Percentiles rank a stretch among this genome's conserved stretches.
phyloP scores from a whole-genome alignment of 1,140 invertebrate species.

The Listronotus bonariensis region DNA sequence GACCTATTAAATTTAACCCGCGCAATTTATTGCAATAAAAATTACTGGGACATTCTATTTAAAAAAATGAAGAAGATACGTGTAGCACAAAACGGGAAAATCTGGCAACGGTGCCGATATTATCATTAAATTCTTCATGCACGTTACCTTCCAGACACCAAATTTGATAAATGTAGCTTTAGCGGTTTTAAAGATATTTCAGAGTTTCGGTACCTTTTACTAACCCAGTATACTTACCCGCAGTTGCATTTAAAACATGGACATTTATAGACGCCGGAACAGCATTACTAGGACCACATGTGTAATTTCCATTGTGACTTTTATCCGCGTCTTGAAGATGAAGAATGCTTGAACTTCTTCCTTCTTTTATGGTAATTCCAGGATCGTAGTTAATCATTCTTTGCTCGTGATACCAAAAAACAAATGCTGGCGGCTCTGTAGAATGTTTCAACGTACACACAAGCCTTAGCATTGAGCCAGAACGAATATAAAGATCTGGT shows the following conservation, averaged over 20 bases:
- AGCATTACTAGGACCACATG: slow-evolving; percentile 72
- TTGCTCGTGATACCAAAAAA: slow-evolving; percentile 79
- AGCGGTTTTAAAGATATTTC: no score
- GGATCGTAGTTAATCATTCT: slow-evolving; percentile 76
- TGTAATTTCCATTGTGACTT: slow-evolving; percentile 69
- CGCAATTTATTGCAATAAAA: no score
- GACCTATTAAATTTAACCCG: no score
- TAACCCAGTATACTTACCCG: slow-evolving; percentile 47
- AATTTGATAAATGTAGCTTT: no score
- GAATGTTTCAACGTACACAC: slow-evolving; percentile 73
- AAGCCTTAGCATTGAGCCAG: slow-evolving; percentile 71
- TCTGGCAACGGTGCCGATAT: no score
- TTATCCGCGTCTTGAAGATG: slow-evolving; percentile 62
- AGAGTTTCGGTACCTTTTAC: no score
- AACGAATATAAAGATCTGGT: slow-evolving; percentile 75
- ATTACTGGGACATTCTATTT: no score
- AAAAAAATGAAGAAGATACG: no score
- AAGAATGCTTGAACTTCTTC: slow-evolving; percentile 60
- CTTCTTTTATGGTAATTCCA: slow-evolving; percentile 56
- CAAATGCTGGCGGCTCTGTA: slow-evolving; percentile 75
- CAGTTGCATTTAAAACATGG: slow-evolving; percentile 64
- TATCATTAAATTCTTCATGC: no score
- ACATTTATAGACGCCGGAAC: slow-evolving; percentile 70
- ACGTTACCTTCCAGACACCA: no score
- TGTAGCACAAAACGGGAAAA: no score